These are phyloP conservation scores for Paraescarpia echinospica DNA, from an alignment of 1,140 invertebrate species.

Conservation along the genomic window DNA sequence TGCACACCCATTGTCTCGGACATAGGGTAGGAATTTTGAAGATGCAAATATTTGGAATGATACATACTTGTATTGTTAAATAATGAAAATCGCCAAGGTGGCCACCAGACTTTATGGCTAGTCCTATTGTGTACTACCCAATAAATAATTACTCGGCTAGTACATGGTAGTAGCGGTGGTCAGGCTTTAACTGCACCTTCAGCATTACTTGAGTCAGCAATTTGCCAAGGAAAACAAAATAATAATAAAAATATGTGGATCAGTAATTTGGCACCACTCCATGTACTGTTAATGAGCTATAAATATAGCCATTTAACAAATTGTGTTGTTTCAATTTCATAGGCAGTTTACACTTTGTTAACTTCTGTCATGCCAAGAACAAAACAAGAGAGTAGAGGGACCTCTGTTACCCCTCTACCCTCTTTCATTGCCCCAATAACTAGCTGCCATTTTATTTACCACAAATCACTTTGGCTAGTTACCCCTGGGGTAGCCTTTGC, in stretches of 20 bases:
- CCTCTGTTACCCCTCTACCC: background rate
- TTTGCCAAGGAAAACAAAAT: background rate
- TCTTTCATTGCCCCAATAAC: background rate
- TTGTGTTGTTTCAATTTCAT: background rate
- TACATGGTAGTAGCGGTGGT: background rate
- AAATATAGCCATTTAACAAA: background rate
- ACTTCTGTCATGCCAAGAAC: too few relatives aligned
- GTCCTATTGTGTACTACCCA: too few relatives aligned
- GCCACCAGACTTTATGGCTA: too few relatives aligned
- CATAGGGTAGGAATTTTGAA: background rate
- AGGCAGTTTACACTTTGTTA: background rate
- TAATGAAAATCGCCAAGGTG: too few relatives aligned
- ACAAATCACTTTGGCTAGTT: background rate
- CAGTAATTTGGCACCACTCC: background rate
- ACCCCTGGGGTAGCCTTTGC: background rate
- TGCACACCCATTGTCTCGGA: background rate
- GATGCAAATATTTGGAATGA: background rate
- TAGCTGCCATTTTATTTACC: background rate
- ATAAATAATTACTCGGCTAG: background rate
- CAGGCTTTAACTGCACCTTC: background rate
- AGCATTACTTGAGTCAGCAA: background rate
- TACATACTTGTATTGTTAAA: too few relatives aligned
- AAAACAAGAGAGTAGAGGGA: background rate
- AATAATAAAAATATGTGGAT: background rate
- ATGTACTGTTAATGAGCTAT: background rate